Evolutionary conservation across 2,797 vertebrate species (phyloP).

Genomic region (Silurus aristotelis): DNA sequence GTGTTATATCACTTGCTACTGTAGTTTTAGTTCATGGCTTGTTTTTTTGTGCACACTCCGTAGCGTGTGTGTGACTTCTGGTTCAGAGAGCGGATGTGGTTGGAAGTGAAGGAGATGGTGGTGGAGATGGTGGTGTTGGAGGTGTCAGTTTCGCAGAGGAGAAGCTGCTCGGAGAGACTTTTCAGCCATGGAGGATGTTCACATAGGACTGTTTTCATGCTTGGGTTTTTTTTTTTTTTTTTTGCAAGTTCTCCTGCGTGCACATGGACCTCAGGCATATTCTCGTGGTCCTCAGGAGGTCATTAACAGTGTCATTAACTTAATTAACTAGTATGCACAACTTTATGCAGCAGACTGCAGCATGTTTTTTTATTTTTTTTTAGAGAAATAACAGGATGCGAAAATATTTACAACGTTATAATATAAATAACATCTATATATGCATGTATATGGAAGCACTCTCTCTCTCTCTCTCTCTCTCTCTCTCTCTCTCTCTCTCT

Average conservation of each 20-base stretch:
- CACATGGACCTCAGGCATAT: neutral
- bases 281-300: neutral
- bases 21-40: neutral
- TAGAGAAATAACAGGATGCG: too few relatives aligned
- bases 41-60: neutral
- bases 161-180: neutral
- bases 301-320: neutral
- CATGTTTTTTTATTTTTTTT: too few relatives aligned
- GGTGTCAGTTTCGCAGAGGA: slow-evolving; percentile 12
- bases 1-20: neutral
- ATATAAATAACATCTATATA: too few relatives aligned
- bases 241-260: neutral
- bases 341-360: neutral
- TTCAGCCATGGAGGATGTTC: slow-evolving; percentile 8
- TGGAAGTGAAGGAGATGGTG: too few relatives aligned
- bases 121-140: neutral
- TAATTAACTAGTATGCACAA: neutral
- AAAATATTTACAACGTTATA: neutral
- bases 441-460: too few relatives aligned
- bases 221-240: too few relatives aligned
- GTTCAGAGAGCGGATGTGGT: slow-evolving; percentile 34
- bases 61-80: neutral
- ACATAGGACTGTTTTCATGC: neutral
- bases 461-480: too few relatives aligned
- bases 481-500: too few relatives aligned